phyloP scores from a whole-genome alignment of 2,113 vertebrate genomes.

The Emydocephalus ijimae region DNA sequence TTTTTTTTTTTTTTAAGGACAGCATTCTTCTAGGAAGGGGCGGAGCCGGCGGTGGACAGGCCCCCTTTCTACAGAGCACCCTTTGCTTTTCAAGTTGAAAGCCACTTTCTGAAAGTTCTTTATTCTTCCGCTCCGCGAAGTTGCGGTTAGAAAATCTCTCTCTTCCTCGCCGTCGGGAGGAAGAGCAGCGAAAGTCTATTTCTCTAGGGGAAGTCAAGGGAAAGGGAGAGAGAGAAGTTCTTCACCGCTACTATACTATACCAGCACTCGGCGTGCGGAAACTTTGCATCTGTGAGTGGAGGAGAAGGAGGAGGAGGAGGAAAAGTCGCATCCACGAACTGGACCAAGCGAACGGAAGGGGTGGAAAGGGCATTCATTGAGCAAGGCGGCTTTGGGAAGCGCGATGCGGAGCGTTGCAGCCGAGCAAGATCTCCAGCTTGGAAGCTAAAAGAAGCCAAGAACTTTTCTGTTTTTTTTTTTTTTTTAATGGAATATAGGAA shows the following conservation, averaged over 20 bases:
- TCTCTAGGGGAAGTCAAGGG: too few species aligned
- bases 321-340: constrained; percentile 11
- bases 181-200: not conserved
- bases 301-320: not conserved
- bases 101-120: constrained; percentile 16
- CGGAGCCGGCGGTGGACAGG: not conserved
- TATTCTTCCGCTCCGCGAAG: not conserved
- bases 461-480: too few species aligned
- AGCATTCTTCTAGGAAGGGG: not conserved
- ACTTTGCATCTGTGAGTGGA: not conserved
- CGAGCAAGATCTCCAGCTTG: not conserved
- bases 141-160: not conserved
- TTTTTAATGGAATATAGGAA: not conserved
- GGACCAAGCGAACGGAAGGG: not conserved
- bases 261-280: not conserved
- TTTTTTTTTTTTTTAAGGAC: not conserved
- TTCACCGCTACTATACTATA: not conserved
- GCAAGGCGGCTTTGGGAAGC: constrained; percentile 21
- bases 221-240: not conserved
- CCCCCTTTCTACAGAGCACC: not conserved
- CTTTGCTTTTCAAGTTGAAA: not conserved
- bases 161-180: not conserved
- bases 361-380: not conserved
- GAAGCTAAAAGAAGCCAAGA: not conserved
- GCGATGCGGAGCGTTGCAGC: constrained; percentile 26